These are phyloP conservation scores for Helicolenus hilgendorfi DNA, from an alignment of 2,797 vertebrate species.

Conservation along the genomic window DNA sequence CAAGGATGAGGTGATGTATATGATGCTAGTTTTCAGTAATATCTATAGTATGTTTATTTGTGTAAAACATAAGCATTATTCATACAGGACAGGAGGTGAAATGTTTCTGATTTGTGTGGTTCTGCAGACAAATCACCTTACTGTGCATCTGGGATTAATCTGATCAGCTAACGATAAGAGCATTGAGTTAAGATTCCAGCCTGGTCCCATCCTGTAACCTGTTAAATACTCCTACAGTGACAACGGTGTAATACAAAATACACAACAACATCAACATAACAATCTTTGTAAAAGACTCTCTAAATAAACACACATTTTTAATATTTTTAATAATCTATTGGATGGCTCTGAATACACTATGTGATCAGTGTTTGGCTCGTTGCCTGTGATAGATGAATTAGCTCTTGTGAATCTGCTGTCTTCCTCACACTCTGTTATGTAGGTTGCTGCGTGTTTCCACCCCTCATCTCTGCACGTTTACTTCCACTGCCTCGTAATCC, in stretches of 20 bases:
- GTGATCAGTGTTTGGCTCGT: neutral
- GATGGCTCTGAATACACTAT: neutral
- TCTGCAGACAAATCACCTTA: constrained; percentile 28
- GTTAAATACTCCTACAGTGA: constrained; percentile 9
- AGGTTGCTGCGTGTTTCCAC: neutral
- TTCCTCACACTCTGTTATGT: neutral
- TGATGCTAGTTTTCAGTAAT: neutral
- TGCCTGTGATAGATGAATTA: constrained; percentile 7
- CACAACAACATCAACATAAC: neutral
- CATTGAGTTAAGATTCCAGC: constrained; percentile 52
- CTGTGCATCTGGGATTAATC: constrained; percentile 65
- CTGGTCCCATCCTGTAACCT: constrained; percentile 6
- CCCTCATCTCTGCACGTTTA: constrained; percentile 1
- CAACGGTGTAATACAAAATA: neutral
- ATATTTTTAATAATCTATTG: neutral
- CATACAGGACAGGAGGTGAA: neutral
- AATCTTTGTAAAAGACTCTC: neutral
- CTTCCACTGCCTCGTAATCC: constrained; percentile 73
- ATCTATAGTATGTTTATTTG: neutral
- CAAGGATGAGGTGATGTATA: neutral
- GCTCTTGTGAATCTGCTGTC: neutral
- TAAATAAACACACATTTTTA: neutral
- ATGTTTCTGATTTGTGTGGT: neutral
- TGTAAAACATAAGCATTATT: neutral
- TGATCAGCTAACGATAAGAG: constrained; percentile 72